Base-by-base conservation (phyloP, 2,888 invertebrate species). In the Sminthurides aquaticus region DNA sequence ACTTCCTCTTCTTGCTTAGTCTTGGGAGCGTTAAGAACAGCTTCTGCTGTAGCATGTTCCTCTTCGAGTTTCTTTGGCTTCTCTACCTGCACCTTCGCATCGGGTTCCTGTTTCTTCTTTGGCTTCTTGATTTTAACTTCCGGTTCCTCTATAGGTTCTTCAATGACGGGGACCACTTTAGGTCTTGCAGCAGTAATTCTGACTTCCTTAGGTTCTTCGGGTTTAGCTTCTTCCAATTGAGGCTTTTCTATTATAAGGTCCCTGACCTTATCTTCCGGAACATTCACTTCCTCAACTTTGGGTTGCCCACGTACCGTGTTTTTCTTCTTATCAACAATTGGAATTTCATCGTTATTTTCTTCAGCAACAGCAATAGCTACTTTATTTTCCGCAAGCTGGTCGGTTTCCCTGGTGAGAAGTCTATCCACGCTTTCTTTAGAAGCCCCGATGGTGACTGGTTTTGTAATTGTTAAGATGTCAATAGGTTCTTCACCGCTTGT, bases 291-390 rank as follows among this genome's bases (percentile, higher is more conserved):
- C 5, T 28, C 28, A 8, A 62, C 60, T 29, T 62, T 56, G 27
- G 26, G 26, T 25, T 29, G 20, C n/a, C 60, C 60, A 3, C 22
- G 43, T 15, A 55, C 24, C 48, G 57, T 52, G 49, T 64, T 62
- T 49, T 69, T 69, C 25, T 55, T 57, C 48, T 59, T 64, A 2
- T 28, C 43, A 20, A 56, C 58, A 24, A 61, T 56, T 2, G 62
- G 61, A n/a, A 57, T 54, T 61, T 64, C 60, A 22, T 68, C 65
- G 27, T 29, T 60, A 3, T 57, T 67, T 56, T 60, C 60, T 22
- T 68, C 66, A 27, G 67, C 64, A 25, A 66, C 61, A 27, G 29
- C 61, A 27, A 60, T 54, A 48, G 57, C 61, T 5, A 57, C 66
- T 58, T 57, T 27, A n/a, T 34, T 58, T 54, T 65, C 59, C 25